Evolutionary conservation across 2,113 vertebrate species (phyloP).

Genomic region (Ifrita kowaldi): DNA sequence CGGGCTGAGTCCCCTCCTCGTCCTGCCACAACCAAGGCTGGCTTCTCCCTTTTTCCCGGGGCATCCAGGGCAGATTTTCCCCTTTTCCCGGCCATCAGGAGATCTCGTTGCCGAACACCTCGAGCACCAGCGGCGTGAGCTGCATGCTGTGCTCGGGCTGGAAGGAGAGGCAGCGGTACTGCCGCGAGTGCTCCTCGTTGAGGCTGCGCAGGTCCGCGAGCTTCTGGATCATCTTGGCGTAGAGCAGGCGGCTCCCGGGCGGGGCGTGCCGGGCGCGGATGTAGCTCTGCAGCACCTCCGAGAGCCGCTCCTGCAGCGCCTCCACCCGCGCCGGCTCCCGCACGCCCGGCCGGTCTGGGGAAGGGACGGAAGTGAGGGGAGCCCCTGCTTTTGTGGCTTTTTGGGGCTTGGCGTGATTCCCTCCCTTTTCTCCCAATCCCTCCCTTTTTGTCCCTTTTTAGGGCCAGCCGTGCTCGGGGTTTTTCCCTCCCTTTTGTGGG

Average conservation of each 20-base stretch:
- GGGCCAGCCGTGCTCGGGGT: no score
- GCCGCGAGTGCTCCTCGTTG: constrained; percentile 95
- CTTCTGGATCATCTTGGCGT: constrained; percentile 99
- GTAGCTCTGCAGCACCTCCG: constrained; percentile 90
- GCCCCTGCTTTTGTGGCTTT: background rate
- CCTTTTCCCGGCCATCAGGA: constrained; percentile 67
- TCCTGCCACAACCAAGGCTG: background rate
- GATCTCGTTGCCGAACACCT: constrained; percentile 94
- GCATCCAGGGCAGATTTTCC: background rate
- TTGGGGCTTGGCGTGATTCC: background rate
- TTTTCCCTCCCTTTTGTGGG: background rate
- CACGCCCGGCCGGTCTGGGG: constrained; percentile 81
- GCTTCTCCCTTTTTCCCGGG: background rate
- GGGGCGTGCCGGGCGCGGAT: constrained; percentile 86
- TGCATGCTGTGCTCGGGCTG: constrained; percentile 91
- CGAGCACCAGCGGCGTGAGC: constrained; percentile 93
- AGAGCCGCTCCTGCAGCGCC: constrained; percentile 88
- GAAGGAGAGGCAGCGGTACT: constrained; percentile 93
- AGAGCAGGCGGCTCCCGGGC: constrained; percentile 83
- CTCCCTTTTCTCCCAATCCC: no score
- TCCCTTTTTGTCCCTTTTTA: no score
- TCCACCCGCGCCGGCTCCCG: constrained; percentile 86
- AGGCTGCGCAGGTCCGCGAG: constrained; percentile 93
- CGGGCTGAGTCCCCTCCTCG: background rate
- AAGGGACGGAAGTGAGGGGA: accelerated